Evolutionary conservation across 2,888 invertebrate species (phyloP).

Genomic region (Exocentrus adspersus): DNA sequence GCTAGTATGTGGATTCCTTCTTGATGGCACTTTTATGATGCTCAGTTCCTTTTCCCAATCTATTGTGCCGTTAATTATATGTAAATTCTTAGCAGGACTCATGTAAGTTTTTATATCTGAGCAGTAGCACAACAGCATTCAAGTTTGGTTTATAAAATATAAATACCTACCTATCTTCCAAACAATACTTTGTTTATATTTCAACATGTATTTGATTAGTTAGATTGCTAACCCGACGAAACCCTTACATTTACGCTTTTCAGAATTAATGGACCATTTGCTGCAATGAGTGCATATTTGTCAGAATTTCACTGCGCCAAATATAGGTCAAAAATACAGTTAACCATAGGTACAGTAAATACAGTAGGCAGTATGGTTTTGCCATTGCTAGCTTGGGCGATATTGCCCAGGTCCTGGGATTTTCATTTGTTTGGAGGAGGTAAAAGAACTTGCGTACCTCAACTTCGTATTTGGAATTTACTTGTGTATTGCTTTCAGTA

Average conservation of each 20-base stretch:
- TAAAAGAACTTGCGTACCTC: no score
- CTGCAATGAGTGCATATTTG: slow-evolving; percentile 64
- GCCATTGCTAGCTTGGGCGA: slow-evolving; percentile 75
- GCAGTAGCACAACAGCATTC: no score
- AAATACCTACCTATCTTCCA: no score
- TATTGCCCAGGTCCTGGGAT: slow-evolving; percentile 72
- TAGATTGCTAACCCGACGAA: no score
- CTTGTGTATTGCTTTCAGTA: no score
- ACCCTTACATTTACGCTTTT: no score
- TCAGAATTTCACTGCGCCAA: slow-evolving; percentile 76
- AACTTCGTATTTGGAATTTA: no score
- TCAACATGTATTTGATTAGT: no score
- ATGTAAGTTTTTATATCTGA: no score
- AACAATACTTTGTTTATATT: no score
- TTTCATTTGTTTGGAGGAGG: slow-evolving; percentile 48
- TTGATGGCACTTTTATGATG: slow-evolving; percentile 72
- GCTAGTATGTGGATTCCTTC: slow-evolving; percentile 73
- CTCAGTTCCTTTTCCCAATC: slow-evolving; percentile 73
- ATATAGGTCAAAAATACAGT: slow-evolving; percentile 71
- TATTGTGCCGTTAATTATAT: slow-evolving; percentile 72
- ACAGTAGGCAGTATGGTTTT: slow-evolving; percentile 71
- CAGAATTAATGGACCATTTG: slow-evolving; percentile 47
- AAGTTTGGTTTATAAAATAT: no score
- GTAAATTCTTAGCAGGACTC: slow-evolving; percentile 79
- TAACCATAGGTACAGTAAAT: slow-evolving; percentile 73